phyloP scores from a whole-genome alignment of 2,888 invertebrate genomes.

The Brachypalpus laphriformis region DNA sequence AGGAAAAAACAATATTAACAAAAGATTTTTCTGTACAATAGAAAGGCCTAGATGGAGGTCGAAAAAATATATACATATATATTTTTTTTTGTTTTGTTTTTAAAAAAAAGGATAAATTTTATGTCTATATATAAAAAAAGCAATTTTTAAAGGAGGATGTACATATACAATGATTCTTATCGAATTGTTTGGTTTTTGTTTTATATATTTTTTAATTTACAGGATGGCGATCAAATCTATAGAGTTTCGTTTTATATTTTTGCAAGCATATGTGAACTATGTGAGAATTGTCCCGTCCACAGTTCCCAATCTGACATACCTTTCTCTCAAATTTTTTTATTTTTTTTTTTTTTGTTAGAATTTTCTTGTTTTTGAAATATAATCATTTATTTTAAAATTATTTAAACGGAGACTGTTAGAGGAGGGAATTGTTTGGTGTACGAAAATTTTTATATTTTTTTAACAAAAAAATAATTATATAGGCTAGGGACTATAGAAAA shows the following conservation, averaged over 20 bases:
- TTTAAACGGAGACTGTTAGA: slow-evolving; percentile 66
- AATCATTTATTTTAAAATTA: slow-evolving; percentile 72
- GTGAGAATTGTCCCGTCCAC: slow-evolving; percentile 90
- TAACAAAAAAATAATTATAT: slow-evolving; percentile 37
- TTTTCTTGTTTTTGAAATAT: slow-evolving; percentile 30
- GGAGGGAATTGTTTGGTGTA: slow-evolving; percentile 61
- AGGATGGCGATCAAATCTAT: slow-evolving; percentile 77
- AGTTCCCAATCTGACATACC: slow-evolving; percentile 89
- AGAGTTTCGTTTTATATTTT: slow-evolving; percentile 71
- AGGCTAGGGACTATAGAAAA: slow-evolving; percentile 48
- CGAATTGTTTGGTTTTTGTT: slow-evolving; percentile 20
- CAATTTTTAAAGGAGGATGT: slow-evolving; percentile 74
- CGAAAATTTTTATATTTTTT: slow-evolving; percentile 36
- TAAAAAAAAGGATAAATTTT: slow-evolving; percentile 33
- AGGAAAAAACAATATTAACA: slow-evolving; percentile 66
- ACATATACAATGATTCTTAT: slow-evolving; percentile 74
- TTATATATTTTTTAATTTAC: slow-evolving; percentile 72
- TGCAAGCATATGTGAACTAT: slow-evolving; percentile 83
- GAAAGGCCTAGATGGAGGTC: slow-evolving; percentile 59
- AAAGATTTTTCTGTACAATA: slow-evolving; percentile 65
- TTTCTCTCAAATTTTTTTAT: slow-evolving; percentile 77
- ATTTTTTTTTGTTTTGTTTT: slow-evolving; percentile 24
- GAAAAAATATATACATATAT: slow-evolving; percentile 31
- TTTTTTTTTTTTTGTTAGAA: too few species aligned
- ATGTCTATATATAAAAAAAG: slow-evolving; percentile 59